Evolutionary conservation across 2,888 invertebrate genomes (phyloP), one percentile per base, ranked within the genome.

Genomic region (Boloria selene): DNA sequence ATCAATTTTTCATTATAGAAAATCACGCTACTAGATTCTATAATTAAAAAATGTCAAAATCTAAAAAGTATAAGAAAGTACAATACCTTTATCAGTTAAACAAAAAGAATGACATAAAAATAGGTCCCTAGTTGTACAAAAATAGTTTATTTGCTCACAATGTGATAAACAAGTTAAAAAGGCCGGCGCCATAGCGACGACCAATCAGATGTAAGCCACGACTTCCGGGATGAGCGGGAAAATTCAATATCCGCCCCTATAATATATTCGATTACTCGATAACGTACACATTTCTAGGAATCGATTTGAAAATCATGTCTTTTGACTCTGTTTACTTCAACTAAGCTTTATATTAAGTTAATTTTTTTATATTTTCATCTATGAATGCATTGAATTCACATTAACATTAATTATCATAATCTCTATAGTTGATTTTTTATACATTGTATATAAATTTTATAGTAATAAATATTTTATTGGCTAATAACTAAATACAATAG

Each of bases 161-260:
- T 84, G 81, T 80, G 79, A 78, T 81, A 87, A 88, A 88, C 82
- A 85, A 82, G 84, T 85, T 85, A 88, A 87, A 89, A 86, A 85
- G 79, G 73, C 78, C 79, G 87, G 87, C 87, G 89, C 86, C 87
- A 74, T 60, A 59, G 51, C 72, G 79, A 72, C 81, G 83, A 77
- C 83, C 83, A 82, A 83, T 85, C 80, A 73, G 75, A 80, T 77
- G 74, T 76, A 72, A 78, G 78, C 82, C 81, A 81, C 84, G 79
- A 81, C 88, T 83, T 88, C 89, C 90, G 87, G 81, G 75, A 78
- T 75, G 80, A 79, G 79, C 84, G 84, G 84, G 83, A 86, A 83
- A 87, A 90, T 89, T 90, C 89, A 91, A 91, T 91, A 90, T 90
- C 91, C 90, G 89, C 74, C 73, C 73, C 75, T 80, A 79, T 79